Base-by-base conservation (phyloP, 2,113 vertebrate genomes). In the Microtus oregoni region DNA sequence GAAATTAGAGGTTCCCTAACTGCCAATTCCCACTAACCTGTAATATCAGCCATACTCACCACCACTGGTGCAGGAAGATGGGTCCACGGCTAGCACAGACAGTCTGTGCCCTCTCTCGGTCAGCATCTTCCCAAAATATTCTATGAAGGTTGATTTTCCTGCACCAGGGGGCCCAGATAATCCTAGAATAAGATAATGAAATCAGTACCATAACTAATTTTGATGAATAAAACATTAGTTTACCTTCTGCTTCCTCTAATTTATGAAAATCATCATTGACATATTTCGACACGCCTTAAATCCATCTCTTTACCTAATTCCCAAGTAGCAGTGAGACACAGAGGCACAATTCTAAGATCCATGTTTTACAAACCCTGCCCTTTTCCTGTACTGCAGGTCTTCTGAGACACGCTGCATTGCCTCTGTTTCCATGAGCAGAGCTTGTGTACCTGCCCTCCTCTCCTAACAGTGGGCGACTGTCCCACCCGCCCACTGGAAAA, bases 91-190 rank as follows among this genome's bases (percentile, higher is more conserved):
- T 94, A 99, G 97, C 82, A 99, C 99, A 19, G 99, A 99, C 24
- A 99, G 98, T 98, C 98, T 99, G 97, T 99, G 99, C 61, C 99
- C 99, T 94, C 98, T 98, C 92, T 98, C 99, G 0, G 99, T 99
- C 94, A 99, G 98, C 99, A 99, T 99, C 96, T 99, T 99, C 61
- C 99, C 99, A 98, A 99, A 99, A 89, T 99, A 99, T 97, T 99
- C 99, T 93, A 99, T 99, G 98, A 99, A 99, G 35, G 99, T 99
- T 0, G 99, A 99, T 98, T 99, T 99, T 77, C 99, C 99, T 95
- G 99, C 99, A 97, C 99, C 99, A 19, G 99, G 99, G 72, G 99
- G 99, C 68, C 99, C 99, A 15, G 99, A 99, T 94, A 99, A 98
- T 50, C 99, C 99, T 99, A 97, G 26, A 52, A 91, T 38, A 78